These are phyloP conservation scores for Paguma larvata DNA, from an alignment of 2,797 vertebrate genomes.

Conservation along the genomic window DNA sequence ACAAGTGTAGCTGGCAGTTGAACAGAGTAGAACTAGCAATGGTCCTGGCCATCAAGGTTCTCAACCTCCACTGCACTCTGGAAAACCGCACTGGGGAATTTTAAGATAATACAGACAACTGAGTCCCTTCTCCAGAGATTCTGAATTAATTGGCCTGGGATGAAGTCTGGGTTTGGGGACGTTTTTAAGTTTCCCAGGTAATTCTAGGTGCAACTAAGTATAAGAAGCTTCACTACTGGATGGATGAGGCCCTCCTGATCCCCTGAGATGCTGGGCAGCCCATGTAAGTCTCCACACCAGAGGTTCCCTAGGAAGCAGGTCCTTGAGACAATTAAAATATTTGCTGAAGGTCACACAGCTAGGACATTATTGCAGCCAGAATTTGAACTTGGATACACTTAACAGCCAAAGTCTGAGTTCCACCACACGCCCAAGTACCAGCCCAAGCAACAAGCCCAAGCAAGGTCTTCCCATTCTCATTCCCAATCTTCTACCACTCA, in stretches of 20 bases:
- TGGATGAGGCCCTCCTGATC: not conserved
- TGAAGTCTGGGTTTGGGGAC: not conserved
- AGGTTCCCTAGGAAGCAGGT: not conserved
- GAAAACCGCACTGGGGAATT: not conserved
- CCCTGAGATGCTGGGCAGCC: not conserved
- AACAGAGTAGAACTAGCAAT: not conserved
- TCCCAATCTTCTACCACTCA: not conserved
- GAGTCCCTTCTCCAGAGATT: not conserved
- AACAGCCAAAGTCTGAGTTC: not conserved
- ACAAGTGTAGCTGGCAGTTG: not conserved
- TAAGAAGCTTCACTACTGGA: not conserved
- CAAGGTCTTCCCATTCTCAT: not conserved
- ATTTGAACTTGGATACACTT: not conserved
- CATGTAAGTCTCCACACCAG: not conserved
- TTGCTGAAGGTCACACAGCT: not conserved
- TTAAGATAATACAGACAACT: not conserved
- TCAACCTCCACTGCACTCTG: not conserved
- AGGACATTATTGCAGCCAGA: not conserved
- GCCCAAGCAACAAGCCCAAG: not conserved
- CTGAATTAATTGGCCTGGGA: not conserved
- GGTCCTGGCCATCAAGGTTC: not conserved
- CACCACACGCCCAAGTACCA: not conserved
- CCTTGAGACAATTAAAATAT: not conserved
- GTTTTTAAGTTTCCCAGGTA: not conserved
- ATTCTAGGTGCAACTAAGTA: not conserved